A percentile compares a stretch with the other conserved stretches of the same genome.
Conservation (phyloP, 1,140 invertebrate species). For the Belonocnema kinseyi region DNA sequence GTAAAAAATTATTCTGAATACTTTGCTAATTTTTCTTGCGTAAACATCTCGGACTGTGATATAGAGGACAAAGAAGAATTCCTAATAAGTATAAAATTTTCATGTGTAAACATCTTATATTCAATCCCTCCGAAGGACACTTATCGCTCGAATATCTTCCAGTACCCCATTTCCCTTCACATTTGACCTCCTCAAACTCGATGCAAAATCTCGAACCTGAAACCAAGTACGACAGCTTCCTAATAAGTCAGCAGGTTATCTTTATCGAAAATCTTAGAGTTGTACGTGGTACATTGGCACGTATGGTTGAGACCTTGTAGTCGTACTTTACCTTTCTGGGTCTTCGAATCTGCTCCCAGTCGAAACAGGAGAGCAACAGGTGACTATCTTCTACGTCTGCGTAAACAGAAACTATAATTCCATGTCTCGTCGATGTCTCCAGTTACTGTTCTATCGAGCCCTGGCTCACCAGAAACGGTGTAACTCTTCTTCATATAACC, state of each 20-base stretch:
- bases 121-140: no score
- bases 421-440: no score
- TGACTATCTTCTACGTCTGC: conserved; percentile 55
- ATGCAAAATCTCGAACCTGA: conserved; percentile 16
- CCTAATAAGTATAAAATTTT: no score
- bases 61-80: no score
- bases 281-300: conserved; percentile 61
- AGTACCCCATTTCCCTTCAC: no score
- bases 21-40: no score
- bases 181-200: no score
- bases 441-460: no score
- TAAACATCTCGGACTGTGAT: no score
- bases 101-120: no score
- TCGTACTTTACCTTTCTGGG: conserved; percentile 52
- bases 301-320: conserved; percentile 57
- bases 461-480: conserved; percentile 46
- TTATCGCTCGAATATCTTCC: no score
- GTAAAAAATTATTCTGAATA: no score
- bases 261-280: conserved; percentile 58
- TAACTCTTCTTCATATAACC: conserved; percentile 10
- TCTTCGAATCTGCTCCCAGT: conserved; percentile 41
- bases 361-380: conserved; percentile 58
- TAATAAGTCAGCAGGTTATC: conserved; percentile 57
- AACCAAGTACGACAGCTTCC: conserved; percentile 47
- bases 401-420: conserved; percentile 51